Evolutionary conservation across 1,140 invertebrate genomes (phyloP), one percentile per base, ranked within the genome.

Genomic region (Orchestia grillus): DNA sequence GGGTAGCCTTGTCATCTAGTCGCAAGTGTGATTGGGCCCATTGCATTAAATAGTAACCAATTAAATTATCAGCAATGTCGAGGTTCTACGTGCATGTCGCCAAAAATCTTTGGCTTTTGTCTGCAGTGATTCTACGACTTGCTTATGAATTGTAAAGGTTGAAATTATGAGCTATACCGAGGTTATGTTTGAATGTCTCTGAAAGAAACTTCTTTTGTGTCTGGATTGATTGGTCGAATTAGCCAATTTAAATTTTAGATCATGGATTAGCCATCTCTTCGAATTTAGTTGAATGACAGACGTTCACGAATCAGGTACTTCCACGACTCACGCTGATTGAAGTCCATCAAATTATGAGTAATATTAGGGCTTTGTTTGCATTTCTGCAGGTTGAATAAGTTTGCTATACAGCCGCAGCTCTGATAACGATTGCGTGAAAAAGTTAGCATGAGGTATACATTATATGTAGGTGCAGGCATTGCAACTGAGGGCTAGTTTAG

Each of bases 171-270:
- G 62, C 62, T 77, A 77, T 77, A 77, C 36, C 28, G 62, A 77
- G 62, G 28, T 77, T 77, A 28, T 53, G 6, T 77, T 77, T 15
- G 62, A 77, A 77, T 77, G 62, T 77, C 62, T 36, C 62, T 77
- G 62, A 77, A 77, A 23, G 62, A 77, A 77, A 15, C 62, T 77
- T 77, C 62, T 77, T 77, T 36, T 77, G 28, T 77, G 62, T 77
- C 62, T 77, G 11, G 11, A 77, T 36, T 77, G 62, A 77, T 15
- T 77, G 28, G 62, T 77, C 62, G 62, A 77, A 77, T 77, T 23
- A 77, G 62, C 62, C 62, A 77, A 77, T 77, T 77, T 77, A 28
- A 77, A 77, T 77, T 77, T 77, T 77, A 77, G 62, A 77, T 77
- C 62, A 36, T 77, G 62, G 62, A 77, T 77, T 77, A 23, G 62